phyloP scores from a whole-genome alignment of 1,140 invertebrate species.

The Trachymyrmex septentrionalis region DNA sequence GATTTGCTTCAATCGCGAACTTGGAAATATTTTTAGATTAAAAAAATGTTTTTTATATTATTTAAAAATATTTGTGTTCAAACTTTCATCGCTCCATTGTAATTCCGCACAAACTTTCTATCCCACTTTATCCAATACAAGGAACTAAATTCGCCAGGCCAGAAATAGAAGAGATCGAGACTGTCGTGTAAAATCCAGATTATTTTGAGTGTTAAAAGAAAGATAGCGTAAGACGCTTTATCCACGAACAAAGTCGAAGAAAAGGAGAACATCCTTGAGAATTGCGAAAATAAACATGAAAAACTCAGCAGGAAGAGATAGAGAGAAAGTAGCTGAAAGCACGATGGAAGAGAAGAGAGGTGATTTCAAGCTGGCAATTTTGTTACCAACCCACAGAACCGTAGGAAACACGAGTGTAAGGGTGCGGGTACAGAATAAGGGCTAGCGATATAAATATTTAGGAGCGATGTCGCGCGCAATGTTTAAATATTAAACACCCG shows the following conservation, averaged over 20 bases:
- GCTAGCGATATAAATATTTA: constrained; percentile 75
- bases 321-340: background rate
- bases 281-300: constrained; percentile 58
- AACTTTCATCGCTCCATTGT: background rate
- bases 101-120: too few species aligned
- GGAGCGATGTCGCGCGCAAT: constrained; percentile 39
- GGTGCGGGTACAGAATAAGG: constrained; percentile 3
- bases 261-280: constrained; percentile 39
- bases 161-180: background rate
- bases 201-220: background rate
- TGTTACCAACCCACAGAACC: constrained; percentile 68
- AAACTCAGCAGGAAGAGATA: constrained; percentile 11
- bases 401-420: background rate
- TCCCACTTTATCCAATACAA: background rate
- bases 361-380: constrained; percentile 66
- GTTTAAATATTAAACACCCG: constrained; percentile 76
- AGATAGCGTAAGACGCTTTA: background rate
- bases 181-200: constrained; percentile 15
- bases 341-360: constrained; percentile 33
- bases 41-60: too few species aligned
- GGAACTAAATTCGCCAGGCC: background rate
- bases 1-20: background rate
- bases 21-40: background rate
- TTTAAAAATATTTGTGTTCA: background rate
- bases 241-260: background rate